These are phyloP conservation scores for Campoplex nolae DNA, from an alignment of 2,888 invertebrate genomes.

Conservation along the genomic window DNA sequence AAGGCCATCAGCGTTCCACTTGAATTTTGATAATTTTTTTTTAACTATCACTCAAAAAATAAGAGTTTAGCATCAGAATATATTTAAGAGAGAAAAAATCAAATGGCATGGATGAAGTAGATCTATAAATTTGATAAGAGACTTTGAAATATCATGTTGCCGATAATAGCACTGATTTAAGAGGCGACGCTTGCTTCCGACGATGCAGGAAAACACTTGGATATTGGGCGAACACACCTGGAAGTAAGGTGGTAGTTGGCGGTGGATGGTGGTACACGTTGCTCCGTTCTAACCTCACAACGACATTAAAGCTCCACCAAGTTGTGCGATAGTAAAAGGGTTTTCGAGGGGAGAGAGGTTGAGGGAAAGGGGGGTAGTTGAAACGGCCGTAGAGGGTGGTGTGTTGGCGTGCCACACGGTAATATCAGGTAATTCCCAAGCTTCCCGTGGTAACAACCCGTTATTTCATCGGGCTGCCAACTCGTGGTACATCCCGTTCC, in stretches of 20 bases:
- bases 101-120: slow-evolving; percentile 29
- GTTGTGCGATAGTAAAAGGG: slow-evolving; percentile 40
- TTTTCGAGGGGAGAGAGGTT: not conserved
- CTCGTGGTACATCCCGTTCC: slow-evolving; percentile 43
- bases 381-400: slow-evolving; percentile 31
- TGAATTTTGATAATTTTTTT: not conserved
- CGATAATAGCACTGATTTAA: slow-evolving; percentile 82
- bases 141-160: slow-evolving; percentile 77
- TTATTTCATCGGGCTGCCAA: slow-evolving; percentile 61
- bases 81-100: not conserved
- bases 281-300: slow-evolving; percentile 31
- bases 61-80: not conserved
- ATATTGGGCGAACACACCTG: slow-evolving; percentile 79
- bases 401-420: slow-evolving; percentile 78
- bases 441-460: slow-evolving; percentile 73
- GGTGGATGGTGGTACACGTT: slow-evolving; percentile 61
- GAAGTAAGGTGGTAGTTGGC: slow-evolving; percentile 48
- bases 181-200: slow-evolving; percentile 76
- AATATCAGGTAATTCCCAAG: slow-evolving; percentile 79
- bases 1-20: not conserved
- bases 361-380: not conserved
- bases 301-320: slow-evolving; percentile 53
- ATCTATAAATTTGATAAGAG: slow-evolving; percentile 22
- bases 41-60: not conserved
- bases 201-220: slow-evolving; percentile 79